Percentiles rank a stretch among this genome's conserved stretches.
Evolutionary conservation across 2,797 vertebrate species (phyloP).

Genomic region (Hybognathus amarus): DNA sequence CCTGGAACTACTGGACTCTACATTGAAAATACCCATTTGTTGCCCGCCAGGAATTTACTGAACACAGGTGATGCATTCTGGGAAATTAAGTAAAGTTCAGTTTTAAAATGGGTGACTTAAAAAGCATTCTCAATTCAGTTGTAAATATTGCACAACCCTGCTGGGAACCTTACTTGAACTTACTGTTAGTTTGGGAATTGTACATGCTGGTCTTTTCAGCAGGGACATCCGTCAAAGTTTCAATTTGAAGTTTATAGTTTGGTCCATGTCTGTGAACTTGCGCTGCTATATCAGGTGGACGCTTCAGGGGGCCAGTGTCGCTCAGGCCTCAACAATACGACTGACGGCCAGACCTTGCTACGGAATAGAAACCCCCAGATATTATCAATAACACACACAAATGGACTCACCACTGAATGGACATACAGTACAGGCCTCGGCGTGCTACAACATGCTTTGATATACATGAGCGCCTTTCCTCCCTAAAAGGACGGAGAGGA

Average conservation of each 20-base stretch:
- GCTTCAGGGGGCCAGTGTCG: constrained; percentile 30
- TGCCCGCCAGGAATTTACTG: no score
- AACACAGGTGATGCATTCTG: neutral
- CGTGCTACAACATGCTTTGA: constrained; percentile 49
- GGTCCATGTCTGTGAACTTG: neutral
- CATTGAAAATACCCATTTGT: no score
- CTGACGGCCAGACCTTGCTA: constrained; percentile 62
- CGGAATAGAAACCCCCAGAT: constrained; percentile 44
- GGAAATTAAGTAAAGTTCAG: neutral
- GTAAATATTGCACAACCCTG: neutral
- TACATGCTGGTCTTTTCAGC: constrained; percentile 6
- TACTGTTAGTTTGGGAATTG: constrained; percentile 13
- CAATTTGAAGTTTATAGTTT: constrained; percentile 1
- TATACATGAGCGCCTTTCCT: constrained; percentile 53
- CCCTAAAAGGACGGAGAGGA: constrained; percentile 57
- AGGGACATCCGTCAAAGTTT: constrained; percentile 2
- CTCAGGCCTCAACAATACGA: constrained; percentile 44
- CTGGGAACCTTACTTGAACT: constrained; percentile 18
- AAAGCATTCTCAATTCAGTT: neutral
- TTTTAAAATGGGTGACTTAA: neutral
- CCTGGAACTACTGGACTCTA: no score
- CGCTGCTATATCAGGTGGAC: constrained; percentile 29
- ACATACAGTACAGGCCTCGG: neutral
- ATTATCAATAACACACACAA: neutral
- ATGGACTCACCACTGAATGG: neutral